Conservation (phyloP, 2,113 vertebrate genomes). For the Acinonyx jubatus region DNA sequence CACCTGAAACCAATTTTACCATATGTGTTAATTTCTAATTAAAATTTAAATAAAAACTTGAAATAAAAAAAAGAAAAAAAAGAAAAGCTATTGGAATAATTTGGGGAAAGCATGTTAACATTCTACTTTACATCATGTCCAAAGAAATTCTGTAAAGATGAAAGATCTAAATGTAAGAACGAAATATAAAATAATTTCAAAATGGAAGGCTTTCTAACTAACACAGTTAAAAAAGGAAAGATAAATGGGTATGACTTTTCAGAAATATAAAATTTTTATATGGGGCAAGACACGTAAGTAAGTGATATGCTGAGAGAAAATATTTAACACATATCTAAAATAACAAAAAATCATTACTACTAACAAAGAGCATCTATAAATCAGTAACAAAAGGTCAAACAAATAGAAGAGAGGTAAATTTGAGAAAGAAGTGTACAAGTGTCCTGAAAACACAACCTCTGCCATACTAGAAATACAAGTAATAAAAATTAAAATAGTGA, state of each 20-base stretch:
- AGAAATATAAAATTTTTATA: background rate
- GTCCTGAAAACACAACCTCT: background rate
- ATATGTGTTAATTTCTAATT: too few species aligned
- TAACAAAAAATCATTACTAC: background rate
- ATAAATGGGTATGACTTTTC: background rate
- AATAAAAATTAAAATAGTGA: background rate
- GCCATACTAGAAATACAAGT: background rate
- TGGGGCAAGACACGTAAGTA: background rate
- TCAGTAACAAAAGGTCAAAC: background rate
- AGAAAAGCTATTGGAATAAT: background rate
- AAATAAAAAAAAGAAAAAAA: too few species aligned
- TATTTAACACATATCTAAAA: background rate
- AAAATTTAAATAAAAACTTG: too few species aligned
- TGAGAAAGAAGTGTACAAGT: background rate
- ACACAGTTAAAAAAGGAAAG: background rate
- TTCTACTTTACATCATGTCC: background rate
- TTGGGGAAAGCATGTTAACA: background rate
- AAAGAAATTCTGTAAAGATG: background rate
- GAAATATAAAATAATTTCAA: background rate
- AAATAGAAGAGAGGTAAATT: background rate
- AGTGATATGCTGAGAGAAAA: background rate
- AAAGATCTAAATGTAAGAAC: background rate
- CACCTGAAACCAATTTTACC: too few species aligned
- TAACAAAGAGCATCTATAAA: background rate
- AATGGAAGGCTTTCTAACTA: background rate